Evolutionary conservation across 2,113 vertebrate species (phyloP).

Genomic region (Nibea albiflora): DNA sequence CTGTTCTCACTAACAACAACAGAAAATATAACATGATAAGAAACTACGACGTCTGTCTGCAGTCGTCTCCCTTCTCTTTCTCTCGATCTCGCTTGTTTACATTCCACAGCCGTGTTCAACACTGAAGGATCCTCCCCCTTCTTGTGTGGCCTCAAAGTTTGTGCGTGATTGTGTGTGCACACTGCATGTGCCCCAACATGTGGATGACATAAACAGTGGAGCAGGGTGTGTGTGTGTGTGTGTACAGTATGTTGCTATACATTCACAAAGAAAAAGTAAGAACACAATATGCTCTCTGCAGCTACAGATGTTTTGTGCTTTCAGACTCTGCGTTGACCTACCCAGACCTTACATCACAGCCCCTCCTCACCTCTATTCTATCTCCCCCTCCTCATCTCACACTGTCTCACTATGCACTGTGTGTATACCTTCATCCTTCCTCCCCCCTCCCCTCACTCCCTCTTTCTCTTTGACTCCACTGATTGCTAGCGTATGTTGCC

Average conservation of each 20-base stretch:
- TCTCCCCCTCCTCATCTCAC: conserved; percentile 9
- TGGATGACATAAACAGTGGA: conserved; percentile 76
- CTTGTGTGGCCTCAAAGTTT: conserved; percentile 79
- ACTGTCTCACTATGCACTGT: conserved; percentile 34
- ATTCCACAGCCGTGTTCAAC: conserved; percentile 81
- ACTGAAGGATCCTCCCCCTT: conserved; percentile 77
- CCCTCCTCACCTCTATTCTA: conserved; percentile 18
- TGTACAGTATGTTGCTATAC: not conserved
- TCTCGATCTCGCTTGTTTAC: conserved; percentile 80
- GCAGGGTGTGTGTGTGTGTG: conserved; percentile 19
- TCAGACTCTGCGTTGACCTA: conserved; percentile 16
- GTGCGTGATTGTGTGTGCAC: conserved; percentile 9
- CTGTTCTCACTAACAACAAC: not conserved
- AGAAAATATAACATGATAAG: conserved; percentile 4
- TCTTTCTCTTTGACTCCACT: conserved; percentile 73
- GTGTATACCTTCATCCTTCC: conserved; percentile 51
- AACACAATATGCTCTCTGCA: conserved; percentile 7
- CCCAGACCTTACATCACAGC: conserved; percentile 35
- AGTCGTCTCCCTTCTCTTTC: conserved; percentile 25
- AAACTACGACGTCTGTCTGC: conserved; percentile 38
- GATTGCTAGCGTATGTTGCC: conserved; percentile 81
- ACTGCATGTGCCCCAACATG: conserved; percentile 70
- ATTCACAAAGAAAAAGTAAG: conserved; percentile 18
- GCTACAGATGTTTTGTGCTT: conserved; percentile 47
- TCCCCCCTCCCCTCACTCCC: conserved; percentile 29